phyloP scores from a whole-genome alignment of 2,888 invertebrate species.

The Eurytoma californica region DNA sequence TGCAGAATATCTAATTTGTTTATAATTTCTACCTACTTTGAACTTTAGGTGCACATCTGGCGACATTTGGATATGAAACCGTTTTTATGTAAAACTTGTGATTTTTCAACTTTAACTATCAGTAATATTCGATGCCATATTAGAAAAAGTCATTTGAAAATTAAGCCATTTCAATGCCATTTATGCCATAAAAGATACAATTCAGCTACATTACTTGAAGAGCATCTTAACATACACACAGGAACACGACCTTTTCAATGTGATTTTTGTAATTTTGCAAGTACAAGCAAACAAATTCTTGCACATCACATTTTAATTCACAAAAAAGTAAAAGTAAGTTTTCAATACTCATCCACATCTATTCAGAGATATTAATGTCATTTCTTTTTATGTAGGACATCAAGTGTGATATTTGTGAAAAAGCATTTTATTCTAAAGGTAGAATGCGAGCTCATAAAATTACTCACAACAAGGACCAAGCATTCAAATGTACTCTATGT shows the following conservation, averaged over 20 bases:
- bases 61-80: slow-evolving; percentile 69
- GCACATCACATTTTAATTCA: slow-evolving; percentile 66
- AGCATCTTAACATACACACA: slow-evolving; percentile 68
- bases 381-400: slow-evolving; percentile 61
- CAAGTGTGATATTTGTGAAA: slow-evolving; percentile 64
- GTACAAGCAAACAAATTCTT: slow-evolving; percentile 66
- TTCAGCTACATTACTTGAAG: slow-evolving; percentile 65
- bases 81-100: slow-evolving; percentile 65
- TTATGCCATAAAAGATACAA: slow-evolving; percentile 65
- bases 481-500: slow-evolving; percentile 65
- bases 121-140: slow-evolving; percentile 69
- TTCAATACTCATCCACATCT: neutral
- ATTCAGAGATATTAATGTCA: slow-evolving; percentile 11
- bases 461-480: slow-evolving; percentile 65
- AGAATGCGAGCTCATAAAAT: slow-evolving; percentile 67
- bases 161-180: slow-evolving; percentile 67
- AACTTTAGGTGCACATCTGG: slow-evolving; percentile 66
- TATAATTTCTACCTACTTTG: neutral
- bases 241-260: slow-evolving; percentile 66
- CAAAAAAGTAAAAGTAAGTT: slow-evolving; percentile 63
- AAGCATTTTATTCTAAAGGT: slow-evolving; percentile 65
- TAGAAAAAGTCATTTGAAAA: slow-evolving; percentile 68
- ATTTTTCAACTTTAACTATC: slow-evolving; percentile 67
- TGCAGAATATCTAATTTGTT: neutral
- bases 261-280: slow-evolving; percentile 63